Percentiles rank a stretch among this genome's conserved stretches.
phyloP scores from a whole-genome alignment of 2,113 vertebrate species.

The Mellivora capensis region DNA sequence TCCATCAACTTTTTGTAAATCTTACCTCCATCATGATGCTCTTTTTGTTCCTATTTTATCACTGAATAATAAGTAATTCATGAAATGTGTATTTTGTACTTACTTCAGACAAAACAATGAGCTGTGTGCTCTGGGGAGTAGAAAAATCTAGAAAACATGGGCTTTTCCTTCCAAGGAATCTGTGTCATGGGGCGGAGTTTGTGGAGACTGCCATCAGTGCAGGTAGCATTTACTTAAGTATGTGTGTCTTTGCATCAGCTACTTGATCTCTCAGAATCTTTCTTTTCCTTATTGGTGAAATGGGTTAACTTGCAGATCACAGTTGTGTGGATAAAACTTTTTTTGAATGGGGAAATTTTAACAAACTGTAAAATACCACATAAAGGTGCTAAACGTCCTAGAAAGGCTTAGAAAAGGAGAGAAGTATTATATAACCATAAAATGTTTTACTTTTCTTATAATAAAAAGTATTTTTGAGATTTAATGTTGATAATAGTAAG shows the following conservation, averaged over 20 bases:
- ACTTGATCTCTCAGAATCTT: not conserved
- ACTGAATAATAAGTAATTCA: not conserved
- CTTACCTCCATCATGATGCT: not conserved
- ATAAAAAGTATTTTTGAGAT: not conserved
- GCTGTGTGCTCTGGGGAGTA: not conserved
- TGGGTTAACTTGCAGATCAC: not conserved
- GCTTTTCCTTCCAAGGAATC: not conserved
- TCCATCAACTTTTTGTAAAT: not conserved
- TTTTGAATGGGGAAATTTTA: not conserved
- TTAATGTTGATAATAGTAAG: not conserved
- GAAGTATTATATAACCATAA: not conserved
- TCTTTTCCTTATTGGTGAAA: not conserved
- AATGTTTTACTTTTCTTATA: not conserved
- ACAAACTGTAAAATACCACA: not conserved
- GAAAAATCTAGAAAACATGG: not conserved
- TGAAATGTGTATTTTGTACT: not conserved
- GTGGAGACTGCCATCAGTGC: accelerated
- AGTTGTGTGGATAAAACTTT: not conserved
- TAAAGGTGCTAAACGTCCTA: not conserved
- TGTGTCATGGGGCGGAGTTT: not conserved
- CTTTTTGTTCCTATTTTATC: not conserved
- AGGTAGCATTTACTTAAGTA: accelerated
- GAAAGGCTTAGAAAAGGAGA: not conserved
- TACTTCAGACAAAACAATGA: not conserved
- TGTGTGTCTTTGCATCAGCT: not conserved